Percentiles rank a stretch among this genome's conserved stretches.
Evolutionary conservation across 2,888 invertebrate species (phyloP).

Genomic region (Catocala nupta): DNA sequence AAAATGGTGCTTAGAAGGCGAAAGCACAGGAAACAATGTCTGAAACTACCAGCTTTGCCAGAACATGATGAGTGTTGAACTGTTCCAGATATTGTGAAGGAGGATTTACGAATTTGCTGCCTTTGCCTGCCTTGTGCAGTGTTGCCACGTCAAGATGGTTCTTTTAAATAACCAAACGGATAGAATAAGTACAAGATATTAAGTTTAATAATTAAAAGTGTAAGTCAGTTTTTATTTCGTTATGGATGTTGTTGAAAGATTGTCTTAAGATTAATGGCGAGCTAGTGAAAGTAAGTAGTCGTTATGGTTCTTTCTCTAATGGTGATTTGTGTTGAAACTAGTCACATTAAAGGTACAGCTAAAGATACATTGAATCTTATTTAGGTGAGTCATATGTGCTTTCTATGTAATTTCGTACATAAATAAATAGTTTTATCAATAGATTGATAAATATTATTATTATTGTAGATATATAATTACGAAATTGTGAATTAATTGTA

Average conservation of each 20-base stretch:
- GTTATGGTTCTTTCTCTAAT: conserved; percentile 15
- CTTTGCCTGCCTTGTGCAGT: conserved; percentile 37
- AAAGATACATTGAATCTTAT: conserved; percentile 25
- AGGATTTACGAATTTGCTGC: conserved; percentile 36
- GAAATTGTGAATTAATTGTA: not conserved
- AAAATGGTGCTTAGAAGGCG: conserved; percentile 65
- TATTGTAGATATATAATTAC: not conserved
- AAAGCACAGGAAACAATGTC: conserved; percentile 70
- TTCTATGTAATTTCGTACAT: not conserved
- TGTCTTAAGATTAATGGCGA: conserved; percentile 11
- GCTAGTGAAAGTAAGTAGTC: conserved; percentile 31
- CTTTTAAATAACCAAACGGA: conserved; percentile 29
- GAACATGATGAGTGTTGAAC: conserved; percentile 79
- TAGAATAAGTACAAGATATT: conserved; percentile 47
- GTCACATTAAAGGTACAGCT: conserved; percentile 27
- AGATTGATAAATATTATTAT: not conserved
- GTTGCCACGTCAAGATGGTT: conserved; percentile 34
- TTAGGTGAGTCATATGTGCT: conserved; percentile 35
- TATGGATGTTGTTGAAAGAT: conserved; percentile 22
- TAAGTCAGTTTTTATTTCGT: conserved; percentile 28
- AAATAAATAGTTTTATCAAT: not conserved
- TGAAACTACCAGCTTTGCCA: conserved; percentile 72
- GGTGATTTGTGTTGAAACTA: conserved; percentile 41
- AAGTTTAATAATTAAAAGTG: conserved; percentile 35
- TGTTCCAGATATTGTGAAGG: conserved; percentile 59